Evolutionary conservation across 1,140 invertebrate species (phyloP), one percentile per base, ranked within the genome.

Genomic region (Pectinophora gossypiella): DNA sequence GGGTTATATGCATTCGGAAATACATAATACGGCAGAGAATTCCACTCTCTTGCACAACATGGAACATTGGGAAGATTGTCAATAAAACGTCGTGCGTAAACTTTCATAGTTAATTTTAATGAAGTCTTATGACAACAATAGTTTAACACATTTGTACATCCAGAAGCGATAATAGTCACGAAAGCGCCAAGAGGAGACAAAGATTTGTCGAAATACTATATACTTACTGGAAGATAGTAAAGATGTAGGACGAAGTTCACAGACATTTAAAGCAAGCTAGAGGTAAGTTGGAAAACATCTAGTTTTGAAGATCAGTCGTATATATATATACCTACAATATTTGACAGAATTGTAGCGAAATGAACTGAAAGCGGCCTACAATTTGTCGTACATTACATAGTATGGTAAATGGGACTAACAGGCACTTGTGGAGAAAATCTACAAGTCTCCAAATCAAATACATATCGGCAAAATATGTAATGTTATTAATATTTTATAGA

Each of bases 271-370:
- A 45, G 59, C 59, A 61, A 54, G 51, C 53, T 48, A 56, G 45
- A 22, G 48, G 47, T n/a, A 51, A 44, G 47, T 53, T 38, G 46
- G 38, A 42, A 56, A 55, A 51, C 44, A 54, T 68, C 60, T 68
- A 67, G 38, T 49, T 54, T n/a, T 68, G 54, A 61, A 73, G 64
- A 68, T 68, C 70, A 70, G 67, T 70, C 64, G 54, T 55, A 60
- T 60, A 43, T n/a, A n/a, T n/a, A n/a, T n/a, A n/a, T n/a, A n/a
- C n/a, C n/a, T n/a, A n/a, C n/a, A n/a, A n/a, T n/a, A n/a, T n/a
- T n/a, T n/a, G n/a, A n/a, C n/a, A n/a, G n/a, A n/a, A n/a, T n/a
- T n/a, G n/a, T n/a, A n/a, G n/a, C n/a, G n/a, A n/a, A n/a, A n/a
- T n/a, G n/a, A n/a, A n/a, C n/a, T n/a, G n/a, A n/a, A n/a, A n/a